These are phyloP conservation scores for Australoheros scitulus DNA, from an alignment of 2,113 vertebrate species.

Conservation along the genomic window DNA sequence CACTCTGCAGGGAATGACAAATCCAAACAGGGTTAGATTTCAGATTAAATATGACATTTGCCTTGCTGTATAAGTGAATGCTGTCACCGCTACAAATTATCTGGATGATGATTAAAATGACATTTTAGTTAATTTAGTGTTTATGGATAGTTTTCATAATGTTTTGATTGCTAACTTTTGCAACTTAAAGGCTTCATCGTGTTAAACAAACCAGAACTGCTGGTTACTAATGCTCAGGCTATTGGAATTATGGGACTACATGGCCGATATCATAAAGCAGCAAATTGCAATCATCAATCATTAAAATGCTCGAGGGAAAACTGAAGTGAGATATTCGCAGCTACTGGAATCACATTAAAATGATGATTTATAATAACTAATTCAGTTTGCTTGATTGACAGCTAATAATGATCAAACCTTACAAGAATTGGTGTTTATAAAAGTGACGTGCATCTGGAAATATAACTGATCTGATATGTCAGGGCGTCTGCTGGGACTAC, in stretches of 20 bases:
- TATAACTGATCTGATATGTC: conserved; percentile 20
- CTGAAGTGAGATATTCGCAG: conserved; percentile 5
- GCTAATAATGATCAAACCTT: conserved; percentile 47
- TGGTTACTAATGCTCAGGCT: conserved; percentile 9
- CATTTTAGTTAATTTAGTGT: conserved; percentile 2
- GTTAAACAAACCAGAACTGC: not conserved
- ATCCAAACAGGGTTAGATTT: conserved; percentile 15
- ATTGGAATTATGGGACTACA: not conserved
- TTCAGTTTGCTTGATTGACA: conserved; percentile 16
- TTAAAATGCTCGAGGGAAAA: conserved; percentile 15
- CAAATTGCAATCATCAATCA: conserved; percentile 17
- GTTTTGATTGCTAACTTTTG: conserved; percentile 16
- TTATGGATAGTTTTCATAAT: not conserved
- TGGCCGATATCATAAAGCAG: not conserved
- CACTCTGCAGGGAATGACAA: not conserved
- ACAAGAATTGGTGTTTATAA: not conserved
- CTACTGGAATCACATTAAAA: conserved; percentile 33
- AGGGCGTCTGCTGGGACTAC: conserved; percentile 1
- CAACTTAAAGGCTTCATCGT: not conserved
- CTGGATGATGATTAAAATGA: conserved; percentile 21
- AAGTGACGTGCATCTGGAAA: conserved; percentile 7
- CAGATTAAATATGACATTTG: conserved; percentile 28
- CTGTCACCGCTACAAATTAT: conserved; percentile 8
- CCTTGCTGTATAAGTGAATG: not conserved
- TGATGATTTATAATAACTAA: not conserved